Evolutionary conservation across 2,888 invertebrate genomes (phyloP).

Genomic region (Linnaemya vulpina): DNA sequence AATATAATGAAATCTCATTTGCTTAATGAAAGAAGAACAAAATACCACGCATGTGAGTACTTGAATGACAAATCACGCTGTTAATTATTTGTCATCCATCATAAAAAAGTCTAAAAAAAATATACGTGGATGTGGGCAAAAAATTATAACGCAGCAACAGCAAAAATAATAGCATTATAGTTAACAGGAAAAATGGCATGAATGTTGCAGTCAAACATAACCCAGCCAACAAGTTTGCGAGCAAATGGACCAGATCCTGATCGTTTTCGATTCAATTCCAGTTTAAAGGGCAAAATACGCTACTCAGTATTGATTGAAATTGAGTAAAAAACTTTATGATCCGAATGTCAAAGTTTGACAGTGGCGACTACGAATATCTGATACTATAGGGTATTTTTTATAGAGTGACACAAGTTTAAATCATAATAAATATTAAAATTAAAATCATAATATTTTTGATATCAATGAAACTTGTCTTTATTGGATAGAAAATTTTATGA

Average conservation of each 20-base stretch:
- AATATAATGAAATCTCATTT: conserved; percentile 54
- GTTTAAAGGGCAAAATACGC: no score
- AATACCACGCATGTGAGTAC: conserved; percentile 14
- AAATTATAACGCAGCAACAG: conserved; percentile 20
- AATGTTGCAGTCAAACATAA: conserved; percentile 12
- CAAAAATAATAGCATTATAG: conserved; percentile 29
- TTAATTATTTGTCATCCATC: conserved; percentile 67
- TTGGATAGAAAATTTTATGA: no score
- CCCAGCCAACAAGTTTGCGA: background rate
- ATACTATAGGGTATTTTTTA: no score
- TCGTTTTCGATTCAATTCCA: no score
- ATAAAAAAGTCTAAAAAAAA: conserved; percentile 25
- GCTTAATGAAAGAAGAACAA: conserved; percentile 23
- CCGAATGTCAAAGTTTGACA: no score
- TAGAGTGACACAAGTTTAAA: no score
- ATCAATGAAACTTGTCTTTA: no score
- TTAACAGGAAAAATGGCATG: conserved; percentile 27
- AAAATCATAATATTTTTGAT: no score
- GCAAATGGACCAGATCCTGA: background rate
- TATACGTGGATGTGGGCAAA: background rate
- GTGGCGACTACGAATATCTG: no score
- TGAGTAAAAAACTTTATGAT: no score
- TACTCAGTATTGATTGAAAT: no score
- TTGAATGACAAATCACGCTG: conserved; percentile 73
- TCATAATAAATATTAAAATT: no score